Base-by-base conservation (phyloP, 1,140 invertebrate genomes). In the Drosophila insularis region DNA sequence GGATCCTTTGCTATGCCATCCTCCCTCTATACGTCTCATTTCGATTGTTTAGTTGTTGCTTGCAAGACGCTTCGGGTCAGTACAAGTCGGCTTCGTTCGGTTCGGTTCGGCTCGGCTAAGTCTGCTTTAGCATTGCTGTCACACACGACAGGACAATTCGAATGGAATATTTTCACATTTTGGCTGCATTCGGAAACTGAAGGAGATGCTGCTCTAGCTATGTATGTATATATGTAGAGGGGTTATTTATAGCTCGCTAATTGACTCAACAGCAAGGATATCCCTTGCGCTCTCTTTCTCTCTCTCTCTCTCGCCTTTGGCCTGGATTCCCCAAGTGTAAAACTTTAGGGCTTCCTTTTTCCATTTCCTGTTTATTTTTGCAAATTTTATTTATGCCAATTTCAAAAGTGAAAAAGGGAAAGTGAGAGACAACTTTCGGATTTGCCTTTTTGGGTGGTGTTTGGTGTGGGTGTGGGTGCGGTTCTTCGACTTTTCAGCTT, bases 231-330 rank as follows among this genome's bases (percentile, higher is more conserved):
- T 17, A 35, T 11, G 2, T 10, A 35, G 35, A 11, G 21, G n/a
- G 31, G 23, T 62, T 73, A 78, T 79, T 78, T 78, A 73, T 64
- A 55, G 61, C 58, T 55, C 35, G 63, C 70, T 79, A 79, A 79
- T 79, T 79, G 75, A 73, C 65, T 69, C 37, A 50, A 31, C 53
- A 17, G 39, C 32, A 64, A 10, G 43, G 43, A 35, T 61, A 46
- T 58, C 53, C 37, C 53, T 27, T 27, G 54, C 31, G 14, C 59
- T 40, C 31, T 13, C 10, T 27, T 8, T 40, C 54, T 2, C 17
- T 39, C 32, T 17, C 56, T 50, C 7, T 21, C 1, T 55, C 27
- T 35, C n/a, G 19, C 11, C 39, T 65, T 64, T 56, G 21, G 14
- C 27, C n/a, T 21, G 46, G 8, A 10, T 13, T 17, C 17, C 39